Percentiles rank a stretch among this genome's conserved stretches.
phyloP scores from a whole-genome alignment of 2,113 vertebrate genomes.

The Apteryx mantelli region DNA sequence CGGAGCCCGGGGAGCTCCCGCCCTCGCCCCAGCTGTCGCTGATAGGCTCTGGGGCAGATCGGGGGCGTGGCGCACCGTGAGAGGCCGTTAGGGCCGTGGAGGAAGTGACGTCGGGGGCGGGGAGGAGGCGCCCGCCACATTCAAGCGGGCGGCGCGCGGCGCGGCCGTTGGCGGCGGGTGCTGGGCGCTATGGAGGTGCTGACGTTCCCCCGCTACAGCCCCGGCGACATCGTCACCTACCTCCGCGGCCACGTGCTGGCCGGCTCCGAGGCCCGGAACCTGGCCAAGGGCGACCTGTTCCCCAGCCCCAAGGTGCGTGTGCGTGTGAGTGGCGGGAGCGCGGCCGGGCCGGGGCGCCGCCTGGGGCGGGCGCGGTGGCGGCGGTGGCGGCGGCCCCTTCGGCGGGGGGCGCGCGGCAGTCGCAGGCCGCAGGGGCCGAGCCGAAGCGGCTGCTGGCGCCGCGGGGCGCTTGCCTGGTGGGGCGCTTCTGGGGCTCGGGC shows the following conservation, averaged over 20 bases:
- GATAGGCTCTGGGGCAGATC: not conserved
- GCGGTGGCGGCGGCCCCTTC: not conserved
- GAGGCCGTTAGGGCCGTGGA: not conserved
- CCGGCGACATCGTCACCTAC: slow-evolving; percentile 75
- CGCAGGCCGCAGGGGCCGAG: no score
- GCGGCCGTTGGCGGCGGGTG: fast-evolving
- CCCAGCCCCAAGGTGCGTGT: slow-evolving; percentile 75
- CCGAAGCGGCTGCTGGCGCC: no score
- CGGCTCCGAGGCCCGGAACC: slow-evolving; percentile 79
- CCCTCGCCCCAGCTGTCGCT: not conserved
- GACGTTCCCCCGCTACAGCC: slow-evolving; percentile 77
- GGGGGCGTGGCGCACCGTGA: not conserved
- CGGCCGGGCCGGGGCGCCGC: not conserved
- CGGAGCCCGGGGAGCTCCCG: not conserved
- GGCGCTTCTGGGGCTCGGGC: no score
- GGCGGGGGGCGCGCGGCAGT: no score
- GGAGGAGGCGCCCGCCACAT: not conserved
- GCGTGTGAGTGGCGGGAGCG: no score
- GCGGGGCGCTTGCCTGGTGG: no score
- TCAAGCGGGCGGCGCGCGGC: not conserved
- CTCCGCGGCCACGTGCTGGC: slow-evolving; percentile 77
- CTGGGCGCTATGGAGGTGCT: not conserved
- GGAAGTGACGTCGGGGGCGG: not conserved
- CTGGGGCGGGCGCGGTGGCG: not conserved
- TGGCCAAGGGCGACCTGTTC: slow-evolving; percentile 79